phyloP scores from a whole-genome alignment of 2,888 invertebrate species.

The Lithophane leautieri region DNA sequence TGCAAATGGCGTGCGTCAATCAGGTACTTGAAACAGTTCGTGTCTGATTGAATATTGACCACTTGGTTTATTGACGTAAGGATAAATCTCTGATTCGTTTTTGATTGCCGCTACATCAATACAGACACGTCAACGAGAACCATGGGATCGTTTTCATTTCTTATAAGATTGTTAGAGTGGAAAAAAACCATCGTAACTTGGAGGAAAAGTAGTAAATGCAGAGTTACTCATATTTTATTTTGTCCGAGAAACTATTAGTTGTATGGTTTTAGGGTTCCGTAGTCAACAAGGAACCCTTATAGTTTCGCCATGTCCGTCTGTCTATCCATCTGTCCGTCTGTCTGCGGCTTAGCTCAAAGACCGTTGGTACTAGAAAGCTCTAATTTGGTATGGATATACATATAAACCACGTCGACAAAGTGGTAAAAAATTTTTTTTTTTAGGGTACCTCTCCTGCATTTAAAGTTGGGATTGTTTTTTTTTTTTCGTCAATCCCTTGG shows the following conservation, averaged over 20 bases:
- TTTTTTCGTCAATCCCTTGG: no score
- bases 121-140: conserved; percentile 29
- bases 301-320: no score
- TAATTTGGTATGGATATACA: no score
- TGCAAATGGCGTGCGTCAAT: conserved; percentile 47
- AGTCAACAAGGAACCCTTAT: no score
- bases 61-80: conserved; percentile 46
- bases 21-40: conserved; percentile 47
- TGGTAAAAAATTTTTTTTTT: no score
- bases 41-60: conserved; percentile 37
- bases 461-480: no score
- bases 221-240: not conserved
- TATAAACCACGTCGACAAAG: no score
- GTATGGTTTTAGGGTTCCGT: no score
- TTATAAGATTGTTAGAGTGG: not conserved
- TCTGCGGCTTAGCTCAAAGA: no score
- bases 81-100: conserved; percentile 50
- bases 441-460: no score
- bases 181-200: not conserved
- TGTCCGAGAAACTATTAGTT: not conserved
- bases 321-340: no score
- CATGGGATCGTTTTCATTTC: conserved; percentile 17
- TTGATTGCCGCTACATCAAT: conserved; percentile 46
- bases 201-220: not conserved
- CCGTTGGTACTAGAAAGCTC: no score